Evolutionary conservation across 2,113 vertebrate species (phyloP).

Genomic region (Prunella fulvescens): DNA sequence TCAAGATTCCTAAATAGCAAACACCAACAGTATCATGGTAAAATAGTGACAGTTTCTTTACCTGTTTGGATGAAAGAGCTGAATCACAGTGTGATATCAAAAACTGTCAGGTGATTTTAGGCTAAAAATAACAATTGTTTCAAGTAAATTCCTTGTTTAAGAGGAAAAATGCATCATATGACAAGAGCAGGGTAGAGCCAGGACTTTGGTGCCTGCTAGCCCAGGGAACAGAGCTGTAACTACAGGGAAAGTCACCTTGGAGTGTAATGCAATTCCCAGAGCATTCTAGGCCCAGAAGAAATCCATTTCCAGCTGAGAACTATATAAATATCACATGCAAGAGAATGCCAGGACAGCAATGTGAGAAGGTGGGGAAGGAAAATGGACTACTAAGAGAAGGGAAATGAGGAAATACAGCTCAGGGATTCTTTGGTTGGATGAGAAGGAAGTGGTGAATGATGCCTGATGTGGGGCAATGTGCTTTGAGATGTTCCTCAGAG

Average conservation of each 20-base stretch:
- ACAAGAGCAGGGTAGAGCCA: background rate
- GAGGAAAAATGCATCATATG: background rate
- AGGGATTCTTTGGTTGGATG: background rate
- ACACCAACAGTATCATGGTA: background rate
- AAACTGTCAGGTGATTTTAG: background rate
- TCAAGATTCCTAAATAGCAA: background rate
- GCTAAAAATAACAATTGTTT: background rate
- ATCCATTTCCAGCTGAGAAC: slow-evolving; percentile 27
- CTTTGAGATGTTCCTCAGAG: background rate
- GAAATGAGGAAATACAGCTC: background rate
- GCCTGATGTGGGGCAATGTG: background rate
- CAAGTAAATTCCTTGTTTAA: background rate
- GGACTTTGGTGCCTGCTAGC: background rate
- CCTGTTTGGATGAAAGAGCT: background rate
- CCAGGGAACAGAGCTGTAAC: background rate
- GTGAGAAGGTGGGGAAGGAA: background rate
- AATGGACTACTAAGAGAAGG: background rate
- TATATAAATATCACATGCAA: slow-evolving; percentile 4
- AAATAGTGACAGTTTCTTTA: background rate
- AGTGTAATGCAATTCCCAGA: slow-evolving; percentile 31
- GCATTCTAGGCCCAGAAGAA: background rate
- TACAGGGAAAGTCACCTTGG: slow-evolving; percentile 31
- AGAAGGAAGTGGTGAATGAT: background rate
- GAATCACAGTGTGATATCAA: background rate
- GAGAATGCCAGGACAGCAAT: background rate